Conservation (phyloP, 2,113 vertebrate species). For the Colaptes auratus region DNA sequence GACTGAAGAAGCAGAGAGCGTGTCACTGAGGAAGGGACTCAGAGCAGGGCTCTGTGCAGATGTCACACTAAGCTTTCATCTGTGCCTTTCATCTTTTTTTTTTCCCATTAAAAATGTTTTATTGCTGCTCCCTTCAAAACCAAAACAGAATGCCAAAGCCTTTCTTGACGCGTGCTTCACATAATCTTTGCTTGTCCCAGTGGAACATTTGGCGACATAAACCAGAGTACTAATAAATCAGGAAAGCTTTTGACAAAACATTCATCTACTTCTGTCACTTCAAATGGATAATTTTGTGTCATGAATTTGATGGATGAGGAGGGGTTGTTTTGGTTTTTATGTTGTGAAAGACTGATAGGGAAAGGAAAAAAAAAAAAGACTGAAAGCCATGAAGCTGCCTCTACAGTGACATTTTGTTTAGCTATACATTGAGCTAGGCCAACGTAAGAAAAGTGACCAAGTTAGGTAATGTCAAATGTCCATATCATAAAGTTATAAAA, state of each 20-base stretch:
- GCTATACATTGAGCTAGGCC: background rate
- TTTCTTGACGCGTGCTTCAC: background rate
- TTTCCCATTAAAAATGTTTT: background rate
- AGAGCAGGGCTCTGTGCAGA: background rate
- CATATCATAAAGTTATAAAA: background rate
- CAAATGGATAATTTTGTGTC: background rate
- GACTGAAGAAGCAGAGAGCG: fast-evolving
- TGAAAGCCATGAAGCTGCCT: background rate
- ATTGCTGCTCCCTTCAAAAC: background rate
- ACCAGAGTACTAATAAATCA: background rate
- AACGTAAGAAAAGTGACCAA: background rate
- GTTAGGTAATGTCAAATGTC: background rate
- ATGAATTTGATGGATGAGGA: background rate
- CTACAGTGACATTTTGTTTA: background rate
- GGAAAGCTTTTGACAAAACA: background rate
- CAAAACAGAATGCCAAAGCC: background rate
- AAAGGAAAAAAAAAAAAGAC: background rate
- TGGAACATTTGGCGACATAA: background rate
- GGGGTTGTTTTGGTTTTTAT: background rate
- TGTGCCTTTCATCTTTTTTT: background rate
- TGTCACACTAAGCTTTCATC: background rate
- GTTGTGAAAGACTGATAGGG: background rate
- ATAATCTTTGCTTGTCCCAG: background rate
- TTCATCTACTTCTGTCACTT: background rate
- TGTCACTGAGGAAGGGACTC: background rate